Percentiles rank a stretch among this genome's conserved stretches.
Evolutionary conservation across 2,888 invertebrate species (phyloP).

Genomic region (Agriotes lineatus): DNA sequence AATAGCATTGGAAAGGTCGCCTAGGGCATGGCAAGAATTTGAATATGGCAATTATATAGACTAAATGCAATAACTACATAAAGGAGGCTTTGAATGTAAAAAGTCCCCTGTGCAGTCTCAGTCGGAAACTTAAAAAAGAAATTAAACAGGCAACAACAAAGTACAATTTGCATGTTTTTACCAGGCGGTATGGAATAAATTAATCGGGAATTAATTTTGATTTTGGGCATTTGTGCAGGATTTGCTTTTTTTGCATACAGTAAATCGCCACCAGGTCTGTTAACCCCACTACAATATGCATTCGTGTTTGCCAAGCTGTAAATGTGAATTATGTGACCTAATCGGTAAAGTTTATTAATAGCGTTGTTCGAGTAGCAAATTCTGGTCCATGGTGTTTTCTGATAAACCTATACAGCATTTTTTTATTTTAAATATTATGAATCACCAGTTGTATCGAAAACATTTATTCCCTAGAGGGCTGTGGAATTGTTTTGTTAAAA

Average conservation of each 20-base stretch:
- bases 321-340: neutral
- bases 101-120: neutral
- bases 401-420: too few species aligned
- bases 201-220: conserved; percentile 17
- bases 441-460: too few species aligned
- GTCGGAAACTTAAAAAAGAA: neutral
- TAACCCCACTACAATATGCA: neutral
- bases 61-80: too few species aligned
- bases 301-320: neutral
- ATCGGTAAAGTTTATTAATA: neutral
- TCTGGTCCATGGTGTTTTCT: too few species aligned
- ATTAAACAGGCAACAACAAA: neutral
- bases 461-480: too few species aligned
- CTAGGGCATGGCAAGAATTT: too few species aligned
- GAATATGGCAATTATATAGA: too few species aligned
- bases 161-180: conserved; percentile 8
- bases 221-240: conserved; percentile 5
- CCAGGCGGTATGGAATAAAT: neutral
- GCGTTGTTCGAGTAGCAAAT: too few species aligned
- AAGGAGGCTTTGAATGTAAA: too few species aligned
- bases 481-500: too few species aligned
- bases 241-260: conserved; percentile 2
- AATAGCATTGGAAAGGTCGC: too few species aligned
- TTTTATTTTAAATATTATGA: too few species aligned
- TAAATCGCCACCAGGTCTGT: neutral